Evolutionary conservation across 2,888 invertebrate species (phyloP), one percentile per base, ranked within the genome.

Genomic region (Leucophora obtusa): DNA sequence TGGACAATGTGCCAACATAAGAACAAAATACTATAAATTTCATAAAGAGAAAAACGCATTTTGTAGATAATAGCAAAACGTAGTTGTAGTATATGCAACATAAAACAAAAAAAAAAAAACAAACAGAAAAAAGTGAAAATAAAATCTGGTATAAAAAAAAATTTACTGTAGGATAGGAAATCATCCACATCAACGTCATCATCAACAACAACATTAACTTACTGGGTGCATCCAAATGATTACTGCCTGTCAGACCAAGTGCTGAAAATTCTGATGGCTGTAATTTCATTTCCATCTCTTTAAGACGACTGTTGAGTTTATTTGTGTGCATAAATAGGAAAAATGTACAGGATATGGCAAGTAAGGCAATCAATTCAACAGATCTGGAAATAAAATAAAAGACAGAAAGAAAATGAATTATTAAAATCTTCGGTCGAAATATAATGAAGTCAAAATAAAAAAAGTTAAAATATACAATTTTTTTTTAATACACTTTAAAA

Each of bases 241-340:
- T 89, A 83, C 87, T 86, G 71, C 86, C 87, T 78, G 88, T 89
- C 80, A 91, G 88, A 81, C 89, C 90, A 73, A 90, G 86, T 78
- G 90, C 90, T 82, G 90, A 90, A 82, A 92, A 91, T 83, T 92
- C 92, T 74, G 93, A 93, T 53, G 94, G 93, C 86, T 94, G 94
- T 83, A 95, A 92, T 87, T 93, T 93, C 63, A 94, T 93, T 90
- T 96, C 94, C 95, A 96, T 96, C 89, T 95, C 94, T 82, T 93
- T 93, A 83, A 96, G 92, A 89, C 95, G 94, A 82, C 95, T 95
- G 91, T 95, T 95, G 80, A 96, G 91, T 89, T 95, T 95, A 85
- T 95, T 92, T 65, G 96, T 96, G 91, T 96, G 96, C 83, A 96
- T 92, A 90, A 96, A 96, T 85, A 96, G 93, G 91, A 96, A 96